These are phyloP conservation scores for Chiroxiphia lanceolata DNA, from an alignment of 2,797 vertebrate genomes.

Conservation along the genomic window DNA sequence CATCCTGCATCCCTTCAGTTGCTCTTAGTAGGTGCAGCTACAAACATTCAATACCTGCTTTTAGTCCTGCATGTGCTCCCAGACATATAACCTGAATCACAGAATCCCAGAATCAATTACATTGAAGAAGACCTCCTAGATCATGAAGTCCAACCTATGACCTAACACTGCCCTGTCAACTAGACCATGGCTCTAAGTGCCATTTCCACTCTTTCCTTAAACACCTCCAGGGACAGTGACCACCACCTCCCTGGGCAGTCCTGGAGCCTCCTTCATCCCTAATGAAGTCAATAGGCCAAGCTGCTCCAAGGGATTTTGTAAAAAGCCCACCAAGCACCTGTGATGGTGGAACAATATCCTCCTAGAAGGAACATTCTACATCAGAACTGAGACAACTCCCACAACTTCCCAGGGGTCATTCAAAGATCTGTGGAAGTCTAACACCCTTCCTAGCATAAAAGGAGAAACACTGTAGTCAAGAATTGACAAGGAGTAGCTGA, in stretches of 20 bases:
- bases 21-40: neutral
- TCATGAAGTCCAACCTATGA: rapidly evolving
- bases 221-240: neutral
- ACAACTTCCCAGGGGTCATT: neutral
- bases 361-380: neutral
- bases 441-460: neutral
- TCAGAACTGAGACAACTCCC: neutral
- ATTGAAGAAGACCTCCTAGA: neutral
- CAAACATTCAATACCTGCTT: neutral
- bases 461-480: neutral
- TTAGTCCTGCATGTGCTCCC: neutral
- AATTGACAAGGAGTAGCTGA: neutral
- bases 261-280: neutral
- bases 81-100: neutral
- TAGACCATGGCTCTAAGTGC: neutral
- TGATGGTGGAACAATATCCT: neutral
- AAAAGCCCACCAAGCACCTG: neutral
- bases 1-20: neutral
- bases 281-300: neutral
- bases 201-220: neutral
- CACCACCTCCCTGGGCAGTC: neutral
- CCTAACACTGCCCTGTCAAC: neutral
- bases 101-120: neutral
- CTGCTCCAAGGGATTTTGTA: neutral
- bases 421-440: neutral